Evolutionary conservation across 2,888 invertebrate genomes (phyloP).

Genomic region (Sialis lutaria): DNA sequence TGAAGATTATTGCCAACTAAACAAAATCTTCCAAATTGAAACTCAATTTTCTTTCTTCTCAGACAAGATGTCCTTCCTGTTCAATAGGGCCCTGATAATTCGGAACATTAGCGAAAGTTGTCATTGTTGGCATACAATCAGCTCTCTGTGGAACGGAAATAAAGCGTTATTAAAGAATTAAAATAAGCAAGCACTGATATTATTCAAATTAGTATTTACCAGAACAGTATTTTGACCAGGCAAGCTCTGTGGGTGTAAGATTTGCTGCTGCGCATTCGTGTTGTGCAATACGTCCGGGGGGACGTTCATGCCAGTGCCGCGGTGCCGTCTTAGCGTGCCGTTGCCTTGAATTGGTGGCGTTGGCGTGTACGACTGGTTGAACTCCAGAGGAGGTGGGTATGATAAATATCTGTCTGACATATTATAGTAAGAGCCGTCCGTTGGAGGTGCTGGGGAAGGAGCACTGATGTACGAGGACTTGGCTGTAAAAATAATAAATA

Average conservation of each 20-base stretch:
- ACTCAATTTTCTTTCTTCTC: conserved; percentile 16
- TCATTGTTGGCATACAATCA: conserved; percentile 6
- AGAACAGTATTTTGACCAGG: conserved; percentile 17
- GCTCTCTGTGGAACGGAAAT: neutral
- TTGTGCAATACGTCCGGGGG: conserved; percentile 28
- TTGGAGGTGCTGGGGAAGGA: conserved; percentile 55
- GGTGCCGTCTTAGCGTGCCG: conserved; percentile 23
- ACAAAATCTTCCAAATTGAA: conserved; percentile 5
- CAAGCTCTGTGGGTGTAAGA: conserved; percentile 25
- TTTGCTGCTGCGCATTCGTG: conserved; percentile 23
- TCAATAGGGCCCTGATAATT: conserved; percentile 21
- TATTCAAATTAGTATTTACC: conserved; percentile 1
- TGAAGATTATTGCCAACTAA: neutral
- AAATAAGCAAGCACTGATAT: neutral
- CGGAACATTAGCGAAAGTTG: conserved; percentile 4
- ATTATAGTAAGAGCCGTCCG: conserved; percentile 65
- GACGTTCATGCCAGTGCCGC: conserved; percentile 13
- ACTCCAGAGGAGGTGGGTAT: conserved; percentile 57
- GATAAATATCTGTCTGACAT: conserved; percentile 68
- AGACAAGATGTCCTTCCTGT: conserved; percentile 28
- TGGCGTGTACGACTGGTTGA: conserved; percentile 35
- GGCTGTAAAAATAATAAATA: conserved; percentile 21
- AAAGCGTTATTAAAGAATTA: neutral
- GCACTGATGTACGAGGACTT: conserved; percentile 45
- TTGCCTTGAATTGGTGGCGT: conserved; percentile 27